Evolutionary conservation across 1,140 invertebrate species (phyloP).

Genomic region (Orius insidiosus): DNA sequence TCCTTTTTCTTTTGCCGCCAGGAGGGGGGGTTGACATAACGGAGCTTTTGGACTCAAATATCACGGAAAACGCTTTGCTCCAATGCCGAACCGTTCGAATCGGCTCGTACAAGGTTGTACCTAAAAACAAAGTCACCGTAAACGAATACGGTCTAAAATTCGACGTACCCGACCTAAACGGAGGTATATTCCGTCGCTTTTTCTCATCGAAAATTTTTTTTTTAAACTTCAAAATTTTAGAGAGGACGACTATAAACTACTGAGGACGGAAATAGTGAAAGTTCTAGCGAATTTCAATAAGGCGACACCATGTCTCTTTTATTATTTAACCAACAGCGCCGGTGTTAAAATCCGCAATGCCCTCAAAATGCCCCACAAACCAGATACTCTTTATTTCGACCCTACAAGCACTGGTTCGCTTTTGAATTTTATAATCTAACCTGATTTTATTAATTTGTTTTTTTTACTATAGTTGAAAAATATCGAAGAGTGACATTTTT

Average conservation of each 20-base stretch:
- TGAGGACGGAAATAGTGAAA: constrained; percentile 46
- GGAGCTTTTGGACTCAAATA: constrained; percentile 21
- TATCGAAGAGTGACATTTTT: constrained; percentile 60
- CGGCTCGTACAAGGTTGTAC: constrained; percentile 56
- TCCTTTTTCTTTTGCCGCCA: constrained; percentile 18
- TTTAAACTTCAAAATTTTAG: too few relatives aligned
- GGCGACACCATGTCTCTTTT: constrained; percentile 53
- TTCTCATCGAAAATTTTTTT: too few relatives aligned
- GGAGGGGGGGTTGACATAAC: constrained; percentile 26
- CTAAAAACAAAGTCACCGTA: constrained; percentile 45
- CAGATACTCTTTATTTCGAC: constrained; percentile 34
- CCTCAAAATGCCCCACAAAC: constrained; percentile 40
- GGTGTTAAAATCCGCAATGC: constrained; percentile 45
- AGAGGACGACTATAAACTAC: constrained; percentile 31
- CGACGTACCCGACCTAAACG: constrained; percentile 32
- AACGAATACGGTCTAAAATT: constrained; percentile 45
- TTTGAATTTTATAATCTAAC: too few relatives aligned
- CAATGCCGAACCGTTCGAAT: constrained; percentile 57
- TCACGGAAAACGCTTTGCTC: constrained; percentile 26
- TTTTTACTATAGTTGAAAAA: constrained; percentile 44
- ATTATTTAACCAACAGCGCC: constrained; percentile 47
- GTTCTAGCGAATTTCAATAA: constrained; percentile 56
- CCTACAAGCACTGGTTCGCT: constrained; percentile 41
- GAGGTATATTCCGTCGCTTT: not conserved
- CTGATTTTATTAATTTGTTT: too few relatives aligned